Evolutionary conservation across 2,888 invertebrate species (phyloP).

Genomic region (Acanthoscelides obtectus): DNA sequence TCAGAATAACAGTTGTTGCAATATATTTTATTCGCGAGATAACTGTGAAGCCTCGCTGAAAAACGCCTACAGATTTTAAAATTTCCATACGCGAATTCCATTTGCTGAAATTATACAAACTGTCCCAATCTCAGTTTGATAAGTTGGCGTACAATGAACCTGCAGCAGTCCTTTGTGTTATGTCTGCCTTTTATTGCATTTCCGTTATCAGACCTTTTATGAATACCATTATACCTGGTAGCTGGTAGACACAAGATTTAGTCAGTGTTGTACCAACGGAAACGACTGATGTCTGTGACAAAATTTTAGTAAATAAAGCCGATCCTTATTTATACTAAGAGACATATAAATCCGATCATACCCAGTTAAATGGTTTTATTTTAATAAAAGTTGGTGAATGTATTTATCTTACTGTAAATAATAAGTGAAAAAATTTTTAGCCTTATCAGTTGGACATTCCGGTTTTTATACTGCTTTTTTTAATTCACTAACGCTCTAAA

Average conservation of each 20-base stretch:
- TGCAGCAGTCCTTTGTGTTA: background rate
- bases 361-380: no score
- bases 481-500: no score
- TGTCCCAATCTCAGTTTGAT: background rate
- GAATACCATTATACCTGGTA: background rate
- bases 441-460: no score
- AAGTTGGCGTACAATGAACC: background rate
- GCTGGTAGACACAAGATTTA: background rate
- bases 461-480: no score
- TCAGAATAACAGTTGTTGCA: background rate
- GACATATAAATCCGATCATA: no score
- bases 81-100: background rate
- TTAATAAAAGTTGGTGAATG: no score
- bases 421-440: no score
- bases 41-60: background rate
- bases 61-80: background rate
- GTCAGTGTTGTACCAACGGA: no score
- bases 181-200: background rate
- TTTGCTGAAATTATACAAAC: background rate
- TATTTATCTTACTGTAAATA: no score
- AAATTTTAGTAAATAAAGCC: no score
- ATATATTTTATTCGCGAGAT: background rate
- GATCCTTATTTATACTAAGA: no score
- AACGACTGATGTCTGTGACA: no score
- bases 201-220: background rate